Evolutionary conservation across 2,113 vertebrate genomes (phyloP).

Genomic region (Corythornis madagascariensis): DNA sequence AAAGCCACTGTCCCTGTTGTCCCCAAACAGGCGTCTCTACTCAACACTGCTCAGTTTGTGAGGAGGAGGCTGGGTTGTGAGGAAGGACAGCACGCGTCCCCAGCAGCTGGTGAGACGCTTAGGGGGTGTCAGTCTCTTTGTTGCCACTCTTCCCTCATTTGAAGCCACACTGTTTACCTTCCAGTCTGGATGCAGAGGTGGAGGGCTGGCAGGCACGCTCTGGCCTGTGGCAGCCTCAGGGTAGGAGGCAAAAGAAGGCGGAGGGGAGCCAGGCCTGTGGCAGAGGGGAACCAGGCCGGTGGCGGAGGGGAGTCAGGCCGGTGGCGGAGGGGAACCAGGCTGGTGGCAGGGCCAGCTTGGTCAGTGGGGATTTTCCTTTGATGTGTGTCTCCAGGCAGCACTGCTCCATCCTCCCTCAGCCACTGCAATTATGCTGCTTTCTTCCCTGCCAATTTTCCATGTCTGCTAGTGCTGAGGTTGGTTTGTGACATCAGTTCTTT

Average conservation of each 20-base stretch:
- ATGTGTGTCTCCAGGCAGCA: slow-evolving; percentile 1
- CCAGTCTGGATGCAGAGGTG: not conserved
- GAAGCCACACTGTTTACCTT: not conserved
- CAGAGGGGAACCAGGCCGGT: not conserved
- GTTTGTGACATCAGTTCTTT: slow-evolving; percentile 9
- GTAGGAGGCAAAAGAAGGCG: not conserved
- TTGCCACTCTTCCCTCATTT: not conserved
- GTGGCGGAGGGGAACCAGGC: not conserved
- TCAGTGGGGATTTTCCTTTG: not conserved
- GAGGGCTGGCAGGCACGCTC: not conserved
- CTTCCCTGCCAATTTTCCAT: slow-evolving; percentile 30
- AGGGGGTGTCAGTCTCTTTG: accelerated
- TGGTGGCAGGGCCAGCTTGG: not conserved
- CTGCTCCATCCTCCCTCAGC: not conserved
- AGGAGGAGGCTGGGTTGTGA: not conserved
- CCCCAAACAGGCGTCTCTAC: not conserved
- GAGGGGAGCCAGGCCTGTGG: not conserved
- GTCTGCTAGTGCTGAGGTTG: not conserved
- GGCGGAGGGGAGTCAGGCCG: not conserved
- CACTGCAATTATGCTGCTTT: not conserved
- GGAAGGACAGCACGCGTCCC: not conserved
- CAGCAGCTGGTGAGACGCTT: not conserved
- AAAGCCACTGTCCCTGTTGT: not conserved
- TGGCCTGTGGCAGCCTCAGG: not conserved
- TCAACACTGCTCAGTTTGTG: not conserved